Percentiles rank a stretch among this genome's conserved stretches.
Conservation (phyloP, 2,888 invertebrate species). For the Sipunculus nudus region DNA sequence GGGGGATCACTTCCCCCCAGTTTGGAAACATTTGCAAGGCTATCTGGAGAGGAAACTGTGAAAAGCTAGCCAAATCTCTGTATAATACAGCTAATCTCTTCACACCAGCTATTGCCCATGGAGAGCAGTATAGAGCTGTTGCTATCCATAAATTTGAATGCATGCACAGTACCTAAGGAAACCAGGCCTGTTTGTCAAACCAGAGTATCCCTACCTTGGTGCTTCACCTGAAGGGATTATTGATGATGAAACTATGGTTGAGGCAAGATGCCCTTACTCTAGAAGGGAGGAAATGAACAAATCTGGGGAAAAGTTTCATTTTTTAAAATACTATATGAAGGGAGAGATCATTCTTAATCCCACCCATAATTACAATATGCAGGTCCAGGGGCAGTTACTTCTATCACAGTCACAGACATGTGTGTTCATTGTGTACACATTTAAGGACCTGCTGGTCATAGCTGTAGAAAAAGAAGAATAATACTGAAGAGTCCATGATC, state of each 20-base stretch:
- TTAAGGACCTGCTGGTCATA: neutral
- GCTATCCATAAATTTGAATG: slow-evolving; percentile 22
- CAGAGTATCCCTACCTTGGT: slow-evolving; percentile 24
- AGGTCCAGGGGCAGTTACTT: slow-evolving; percentile 11
- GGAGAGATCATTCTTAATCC: neutral
- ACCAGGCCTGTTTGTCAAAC: slow-evolving; percentile 27
- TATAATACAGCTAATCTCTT: too few relatives aligned
- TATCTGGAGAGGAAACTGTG: too few relatives aligned
- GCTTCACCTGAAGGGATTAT: slow-evolving; percentile 35
- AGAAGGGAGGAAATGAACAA: slow-evolving; percentile 19
- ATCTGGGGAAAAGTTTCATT: slow-evolving; percentile 22
- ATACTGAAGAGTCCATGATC: too few relatives aligned
- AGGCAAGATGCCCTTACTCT: slow-evolving; percentile 34
- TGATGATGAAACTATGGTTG: slow-evolving; percentile 17
- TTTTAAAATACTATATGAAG: neutral
- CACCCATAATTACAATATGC: slow-evolving; percentile 1
- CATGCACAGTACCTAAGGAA: too few relatives aligned
- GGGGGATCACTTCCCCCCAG: too few relatives aligned
- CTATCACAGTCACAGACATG: neutral
- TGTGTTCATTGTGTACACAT: slow-evolving; percentile 7
- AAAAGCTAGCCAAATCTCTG: too few relatives aligned
- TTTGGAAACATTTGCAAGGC: too few relatives aligned
- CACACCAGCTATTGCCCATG: too few relatives aligned
- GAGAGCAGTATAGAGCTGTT: slow-evolving; percentile 22
- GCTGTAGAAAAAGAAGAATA: too few relatives aligned